These are phyloP conservation scores for Lochmaea capreae DNA, from an alignment of 2,888 invertebrate species.

Conservation along the genomic window DNA sequence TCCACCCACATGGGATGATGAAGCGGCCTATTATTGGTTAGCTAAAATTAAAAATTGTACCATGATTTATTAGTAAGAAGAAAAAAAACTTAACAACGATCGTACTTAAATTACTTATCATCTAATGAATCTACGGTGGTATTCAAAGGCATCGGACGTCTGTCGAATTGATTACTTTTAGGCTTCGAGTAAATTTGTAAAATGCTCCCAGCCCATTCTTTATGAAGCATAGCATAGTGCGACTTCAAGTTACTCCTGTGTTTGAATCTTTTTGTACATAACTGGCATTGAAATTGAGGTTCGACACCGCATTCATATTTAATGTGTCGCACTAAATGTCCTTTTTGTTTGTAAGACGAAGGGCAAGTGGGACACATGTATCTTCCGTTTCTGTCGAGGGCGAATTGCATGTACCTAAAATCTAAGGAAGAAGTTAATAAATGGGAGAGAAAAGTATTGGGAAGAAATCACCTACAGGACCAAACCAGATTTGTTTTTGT, in stretches of 20 bases:
- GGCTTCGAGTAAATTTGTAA: conserved; percentile 3
- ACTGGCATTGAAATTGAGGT: conserved; percentile 66
- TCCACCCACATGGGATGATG: not conserved
- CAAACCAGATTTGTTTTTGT: not conserved
- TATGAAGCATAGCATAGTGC: conserved; percentile 62
- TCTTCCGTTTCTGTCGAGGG: conserved; percentile 54
- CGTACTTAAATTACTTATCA: not conserved
- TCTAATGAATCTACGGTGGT: not conserved
- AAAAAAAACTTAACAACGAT: not conserved
- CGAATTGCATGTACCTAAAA: conserved; percentile 57
- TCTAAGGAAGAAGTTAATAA: conserved; percentile 32
- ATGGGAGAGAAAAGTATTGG: not conserved
- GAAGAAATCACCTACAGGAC: not conserved
- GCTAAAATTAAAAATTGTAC: not conserved
- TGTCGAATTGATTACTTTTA: conserved; percentile 1
- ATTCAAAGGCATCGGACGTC: conserved; percentile 21
- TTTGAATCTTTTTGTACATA: conserved; percentile 64
- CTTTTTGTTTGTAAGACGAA: conserved; percentile 57
- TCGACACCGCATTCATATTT: conserved; percentile 60
- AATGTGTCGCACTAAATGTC: conserved; percentile 58
- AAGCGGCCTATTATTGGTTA: not conserved
- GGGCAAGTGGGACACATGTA: conserved; percentile 55
- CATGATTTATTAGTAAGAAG: not conserved
- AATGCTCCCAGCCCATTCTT: conserved; percentile 19
- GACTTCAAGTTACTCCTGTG: conserved; percentile 68